Base-by-base conservation (phyloP, 1,140 invertebrate species). In the Drosophila saltans region DNA sequence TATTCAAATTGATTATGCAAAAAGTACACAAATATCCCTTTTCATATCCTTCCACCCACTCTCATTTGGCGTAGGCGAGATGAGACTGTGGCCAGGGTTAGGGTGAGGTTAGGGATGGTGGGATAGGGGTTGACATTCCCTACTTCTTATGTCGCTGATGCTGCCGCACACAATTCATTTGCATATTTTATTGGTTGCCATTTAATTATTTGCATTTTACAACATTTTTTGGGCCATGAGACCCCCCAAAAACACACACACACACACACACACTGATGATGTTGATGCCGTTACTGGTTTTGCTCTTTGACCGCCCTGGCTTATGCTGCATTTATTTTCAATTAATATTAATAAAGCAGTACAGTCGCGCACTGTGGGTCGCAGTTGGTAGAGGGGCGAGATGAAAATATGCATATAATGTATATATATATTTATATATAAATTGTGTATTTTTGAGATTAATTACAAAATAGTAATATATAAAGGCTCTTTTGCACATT, bases 121-220 rank as follows among this genome's bases (percentile, higher is more conserved):
- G 6, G 24, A 5, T 40, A 3, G 10, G 39, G 10, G 39, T 40
- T 7, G 43, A 45, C 45, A 8, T 33, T 21, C 60, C 24, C 41
- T 64, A 10, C 24, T 52, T 58, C 26, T 76, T 76, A 66, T 72
- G 79, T 75, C 62, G 55, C 58, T 43, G n/a, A 33, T 60, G 33
- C 33, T 62, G 48, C 45, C 21, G 33, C 33, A 75, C 75, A 74
- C 63, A 79, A 81, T 78, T 89, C 80, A 89, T 89, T 89, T 89
- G 72, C 84, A 89, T 89, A 89, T 89, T 89, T 89, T 81, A 89
- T 89, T 89, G 80, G 85, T 75, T 84, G 84, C 70, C 80, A 84
- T 89, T 88, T 89, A 89, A 88, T 88, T 89, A 88, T 88, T 89
- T 84, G 77, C 84, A 88, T 88, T 83, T 88, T 84, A 78, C 84